A percentile compares a stretch with the other conserved stretches of the same genome.
phyloP scores from a whole-genome alignment of 2,113 vertebrate genomes.

The Terrapene triunguis region DNA sequence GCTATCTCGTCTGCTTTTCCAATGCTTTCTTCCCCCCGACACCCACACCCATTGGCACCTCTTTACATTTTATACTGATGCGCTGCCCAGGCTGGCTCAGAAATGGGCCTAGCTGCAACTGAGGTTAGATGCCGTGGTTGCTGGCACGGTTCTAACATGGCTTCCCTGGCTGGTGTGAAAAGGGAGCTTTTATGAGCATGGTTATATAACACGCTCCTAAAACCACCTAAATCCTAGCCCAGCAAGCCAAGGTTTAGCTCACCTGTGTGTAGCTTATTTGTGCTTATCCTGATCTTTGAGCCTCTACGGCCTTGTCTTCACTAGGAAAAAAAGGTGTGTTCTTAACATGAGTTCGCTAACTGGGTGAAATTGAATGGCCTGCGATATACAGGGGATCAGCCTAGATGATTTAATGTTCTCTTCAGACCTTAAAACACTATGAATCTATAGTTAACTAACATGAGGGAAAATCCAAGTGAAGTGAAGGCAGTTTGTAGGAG shows the following conservation, averaged over 20 bases:
- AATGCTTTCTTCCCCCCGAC: neutral
- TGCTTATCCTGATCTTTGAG: neutral
- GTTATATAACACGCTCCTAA: neutral
- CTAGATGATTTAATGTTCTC: neutral
- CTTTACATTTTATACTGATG: accelerated
- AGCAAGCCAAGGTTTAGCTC: accelerated
- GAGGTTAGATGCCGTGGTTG: neutral
- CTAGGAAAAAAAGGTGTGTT: neutral
- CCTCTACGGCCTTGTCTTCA: neutral
- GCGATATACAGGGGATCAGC: neutral
- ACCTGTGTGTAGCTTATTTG: neutral
- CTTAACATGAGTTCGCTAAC: neutral
- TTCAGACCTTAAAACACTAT: neutral
- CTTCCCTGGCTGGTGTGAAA: neutral
- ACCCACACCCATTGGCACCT: neutral
- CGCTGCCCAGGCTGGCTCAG: neutral
- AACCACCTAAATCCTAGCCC: accelerated
- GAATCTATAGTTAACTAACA: neutral
- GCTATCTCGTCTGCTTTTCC: neutral
- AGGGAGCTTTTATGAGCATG: neutral
- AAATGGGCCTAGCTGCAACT: neutral
- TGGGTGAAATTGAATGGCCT: neutral
- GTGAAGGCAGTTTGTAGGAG: neutral
- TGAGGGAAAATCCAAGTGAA: neutral
- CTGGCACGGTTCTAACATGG: neutral